Base-by-base conservation (phyloP, 2,113 vertebrate species). In the Siniperca chuatsi region DNA sequence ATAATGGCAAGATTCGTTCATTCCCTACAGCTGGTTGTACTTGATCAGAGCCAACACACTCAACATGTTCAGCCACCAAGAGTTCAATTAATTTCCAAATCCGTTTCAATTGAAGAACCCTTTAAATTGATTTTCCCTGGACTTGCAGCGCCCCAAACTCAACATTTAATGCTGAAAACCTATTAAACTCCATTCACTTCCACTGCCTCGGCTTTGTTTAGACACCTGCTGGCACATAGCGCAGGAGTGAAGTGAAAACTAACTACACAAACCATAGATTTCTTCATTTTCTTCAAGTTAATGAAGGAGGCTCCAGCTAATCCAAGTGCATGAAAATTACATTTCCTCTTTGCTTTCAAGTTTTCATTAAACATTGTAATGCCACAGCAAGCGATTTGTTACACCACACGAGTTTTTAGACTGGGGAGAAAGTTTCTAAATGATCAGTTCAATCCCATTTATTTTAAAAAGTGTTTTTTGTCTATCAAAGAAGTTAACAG, bases 71-170 rank as follows among this genome's bases (percentile, higher is more conserved):
- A 89, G 90, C 92, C 78, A 91, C 69, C 20, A 79, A 75, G 89
- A 86, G 85, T 88, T 90, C 87, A 94, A 87, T 93, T 95, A 87
- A 94, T 93, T 93, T 89, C 83, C 72, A 57, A 89, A 92, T 92
- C 85, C 37, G 40, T 92, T 94, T 92, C 74, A 93, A 93, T 90
- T 90, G 86, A 92, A 90, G 82, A 87, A 87, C 83, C 74, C 74
- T 89, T 89, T 72, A 87, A 92, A 92, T 91, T 88, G 91, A 91
- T 93, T 92, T 92, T 90, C 85, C 89, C 90, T 67, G 90, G 91
- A 89, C 86, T 91, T 72, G 70, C 77, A 73, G 80, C 12, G 58
- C 90, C 92, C 83, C 85, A 79, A 90, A 90, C 87, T 85, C 75
- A 71, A 72, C 81, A 82, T 86, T 90, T 86, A 87, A 85, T 79